A percentile compares a stretch with the other conserved stretches of the same genome.
phyloP scores from a whole-genome alignment of 2,113 vertebrate genomes.

The Xyliphius kryptos region DNA sequence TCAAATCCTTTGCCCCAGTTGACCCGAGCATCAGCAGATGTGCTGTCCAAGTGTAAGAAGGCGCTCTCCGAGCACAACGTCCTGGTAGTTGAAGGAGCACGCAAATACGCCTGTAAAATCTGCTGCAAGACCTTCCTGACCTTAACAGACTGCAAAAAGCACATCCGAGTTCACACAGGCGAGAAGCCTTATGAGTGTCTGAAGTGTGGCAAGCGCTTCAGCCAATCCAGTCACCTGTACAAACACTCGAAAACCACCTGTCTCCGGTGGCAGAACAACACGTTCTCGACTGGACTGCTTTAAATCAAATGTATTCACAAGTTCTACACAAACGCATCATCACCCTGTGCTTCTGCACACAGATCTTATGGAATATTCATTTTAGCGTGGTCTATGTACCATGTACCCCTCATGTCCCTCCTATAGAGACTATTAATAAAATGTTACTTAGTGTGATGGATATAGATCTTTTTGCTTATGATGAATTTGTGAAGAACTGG shows the following conservation, averaged over 20 bases:
- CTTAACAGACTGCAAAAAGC: slow-evolving; percentile 95
- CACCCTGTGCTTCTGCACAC: too few species aligned
- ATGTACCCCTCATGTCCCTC: too few species aligned
- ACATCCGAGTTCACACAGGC: slow-evolving; percentile 93
- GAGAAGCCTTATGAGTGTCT: slow-evolving; percentile 94
- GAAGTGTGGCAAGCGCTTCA: slow-evolving; percentile 95
- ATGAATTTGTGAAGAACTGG: too few species aligned
- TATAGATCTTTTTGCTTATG: too few species aligned
- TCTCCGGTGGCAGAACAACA: slow-evolving; percentile 92
- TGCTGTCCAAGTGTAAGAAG: slow-evolving; percentile 95
- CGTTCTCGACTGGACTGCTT: slow-evolving; percentile 81
- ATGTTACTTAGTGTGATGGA: too few species aligned
- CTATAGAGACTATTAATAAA: too few species aligned
- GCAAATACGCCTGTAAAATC: slow-evolving; percentile 96
- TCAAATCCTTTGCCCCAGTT: slow-evolving; percentile 74
- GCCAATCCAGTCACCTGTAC: slow-evolving; percentile 94
- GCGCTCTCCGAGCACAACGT: slow-evolving; percentile 97
- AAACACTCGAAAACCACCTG: slow-evolving; percentile 98
- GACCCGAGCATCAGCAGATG: slow-evolving; percentile 90
- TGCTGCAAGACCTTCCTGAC: slow-evolving; percentile 98
- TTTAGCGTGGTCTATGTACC: too few species aligned
- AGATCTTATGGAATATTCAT: too few species aligned
- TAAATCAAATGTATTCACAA: too few species aligned
- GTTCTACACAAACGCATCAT: too few species aligned
- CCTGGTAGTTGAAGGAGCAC: slow-evolving; percentile 89